Percentiles rank a stretch among this genome's conserved stretches.
Evolutionary conservation across 1,140 invertebrate species (phyloP).

Genomic region (Drosophila kepulauana): DNA sequence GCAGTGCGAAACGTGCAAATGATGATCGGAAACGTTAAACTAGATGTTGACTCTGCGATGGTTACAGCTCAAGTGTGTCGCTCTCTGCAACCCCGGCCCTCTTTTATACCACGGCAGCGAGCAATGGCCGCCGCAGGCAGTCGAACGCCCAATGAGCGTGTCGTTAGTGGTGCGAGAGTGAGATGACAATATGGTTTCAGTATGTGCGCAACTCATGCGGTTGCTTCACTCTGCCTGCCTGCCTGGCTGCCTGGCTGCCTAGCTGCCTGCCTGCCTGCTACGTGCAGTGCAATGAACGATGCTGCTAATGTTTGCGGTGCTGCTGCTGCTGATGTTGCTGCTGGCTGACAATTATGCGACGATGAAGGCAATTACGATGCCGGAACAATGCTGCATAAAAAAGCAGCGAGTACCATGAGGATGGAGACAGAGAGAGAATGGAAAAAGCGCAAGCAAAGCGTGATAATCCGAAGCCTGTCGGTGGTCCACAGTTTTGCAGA

Average conservation of each 20-base stretch:
- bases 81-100: slow-evolving; percentile 64
- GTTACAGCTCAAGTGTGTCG: slow-evolving; percentile 78
- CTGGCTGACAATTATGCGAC: slow-evolving; percentile 72
- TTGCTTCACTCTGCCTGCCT: slow-evolving; percentile 35
- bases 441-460: slow-evolving; percentile 44
- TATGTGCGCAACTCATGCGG: slow-evolving; percentile 39
- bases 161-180: slow-evolving; percentile 33
- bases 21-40: slow-evolving; percentile 1
- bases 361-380: slow-evolving; percentile 82
- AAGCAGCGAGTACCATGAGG: slow-evolving; percentile 10
- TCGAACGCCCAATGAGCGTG: slow-evolving; percentile 54
- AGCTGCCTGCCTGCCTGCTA: slow-evolving; percentile 22
- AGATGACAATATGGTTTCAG: slow-evolving; percentile 25
- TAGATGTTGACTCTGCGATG: slow-evolving; percentile 66
- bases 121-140: slow-evolving; percentile 61
- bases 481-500: slow-evolving; percentile 17
- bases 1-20: slow-evolving; percentile 10
- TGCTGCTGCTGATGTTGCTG: slow-evolving; percentile 40
- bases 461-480: slow-evolving; percentile 38
- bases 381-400: slow-evolving; percentile 67
- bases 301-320: slow-evolving; percentile 68
- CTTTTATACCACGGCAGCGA: slow-evolving; percentile 67
- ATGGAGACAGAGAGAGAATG: slow-evolving; percentile 9
- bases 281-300: slow-evolving; percentile 47
- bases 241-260: neutral